Evolutionary conservation across 2,888 invertebrate species (phyloP).

Genomic region (Chesias legatella): DNA sequence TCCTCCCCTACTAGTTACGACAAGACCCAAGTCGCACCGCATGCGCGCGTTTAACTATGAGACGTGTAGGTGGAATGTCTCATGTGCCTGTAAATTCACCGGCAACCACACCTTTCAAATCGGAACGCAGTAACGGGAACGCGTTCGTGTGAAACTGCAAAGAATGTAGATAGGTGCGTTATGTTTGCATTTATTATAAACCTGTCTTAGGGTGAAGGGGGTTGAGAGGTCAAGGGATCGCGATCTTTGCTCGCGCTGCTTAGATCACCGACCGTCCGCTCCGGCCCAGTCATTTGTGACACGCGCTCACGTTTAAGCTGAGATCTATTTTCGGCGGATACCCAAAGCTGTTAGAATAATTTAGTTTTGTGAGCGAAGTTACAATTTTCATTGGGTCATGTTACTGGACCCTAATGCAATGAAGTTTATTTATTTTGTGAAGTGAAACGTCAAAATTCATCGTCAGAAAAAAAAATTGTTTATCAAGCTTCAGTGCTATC

Average conservation of each 20-base stretch:
- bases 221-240: slow-evolving; percentile 36
- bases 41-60: too few species aligned
- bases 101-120: too few species aligned
- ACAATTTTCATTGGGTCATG: not conserved
- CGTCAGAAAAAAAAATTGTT: too few species aligned
- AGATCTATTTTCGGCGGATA: slow-evolving; percentile 19
- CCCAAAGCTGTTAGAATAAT: not conserved
- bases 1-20: too few species aligned
- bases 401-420: not conserved
- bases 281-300: slow-evolving; percentile 38
- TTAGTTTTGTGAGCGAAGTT: not conserved
- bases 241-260: slow-evolving; percentile 32
- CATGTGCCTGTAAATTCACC: too few species aligned
- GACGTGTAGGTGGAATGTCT: too few species aligned
- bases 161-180: slow-evolving; percentile 2
- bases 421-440: too few species aligned
- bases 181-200: slow-evolving; percentile 23
- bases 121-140: too few species aligned
- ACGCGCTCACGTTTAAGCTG: slow-evolving; percentile 38
- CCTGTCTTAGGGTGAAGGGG: slow-evolving; percentile 29
- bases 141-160: slow-evolving; percentile 10
- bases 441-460: too few species aligned
- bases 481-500: too few species aligned
- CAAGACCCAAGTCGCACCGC: too few species aligned
- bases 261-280: slow-evolving; percentile 21